These are phyloP conservation scores for Macquaria australasica DNA, from an alignment of 2,113 vertebrate species.

Conservation along the genomic window DNA sequence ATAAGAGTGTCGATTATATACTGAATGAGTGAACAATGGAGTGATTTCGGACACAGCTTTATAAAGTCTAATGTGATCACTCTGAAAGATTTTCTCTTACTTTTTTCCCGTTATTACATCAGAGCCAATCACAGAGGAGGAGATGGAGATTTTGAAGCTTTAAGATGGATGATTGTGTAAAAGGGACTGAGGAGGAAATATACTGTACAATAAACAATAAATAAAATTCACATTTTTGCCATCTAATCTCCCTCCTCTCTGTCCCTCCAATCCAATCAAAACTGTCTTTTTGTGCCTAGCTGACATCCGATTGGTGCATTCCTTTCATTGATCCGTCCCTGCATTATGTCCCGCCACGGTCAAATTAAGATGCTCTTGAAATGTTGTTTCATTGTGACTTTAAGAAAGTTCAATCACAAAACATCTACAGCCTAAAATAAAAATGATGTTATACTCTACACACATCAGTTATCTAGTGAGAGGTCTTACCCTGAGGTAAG, in stretches of 20 bases:
- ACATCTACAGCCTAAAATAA: slow-evolving; percentile 10
- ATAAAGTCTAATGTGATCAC: background rate
- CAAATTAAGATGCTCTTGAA: background rate
- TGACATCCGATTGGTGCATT: background rate
- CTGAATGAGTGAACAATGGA: too few species aligned
- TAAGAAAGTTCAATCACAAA: background rate
- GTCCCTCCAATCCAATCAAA: background rate
- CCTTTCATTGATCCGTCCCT: background rate
- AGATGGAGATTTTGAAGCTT: too few species aligned
- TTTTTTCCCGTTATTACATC: too few species aligned
- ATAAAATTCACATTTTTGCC: background rate
- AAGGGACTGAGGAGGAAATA: too few species aligned
- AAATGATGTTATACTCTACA: background rate
- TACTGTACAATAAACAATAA: background rate
- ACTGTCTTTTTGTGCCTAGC: background rate
- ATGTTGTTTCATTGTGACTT: slow-evolving; percentile 22
- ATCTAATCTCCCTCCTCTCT: background rate
- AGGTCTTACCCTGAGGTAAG: slow-evolving; percentile 56
- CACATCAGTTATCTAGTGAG: background rate
- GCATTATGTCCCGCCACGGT: too few species aligned
- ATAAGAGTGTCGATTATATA: background rate
- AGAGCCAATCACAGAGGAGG: too few species aligned
- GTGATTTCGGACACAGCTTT: background rate
- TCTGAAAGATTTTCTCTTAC: background rate
- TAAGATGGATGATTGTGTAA: too few species aligned